Conservation (phyloP, 2,113 vertebrate genomes). For the Pongo abelii region DNA sequence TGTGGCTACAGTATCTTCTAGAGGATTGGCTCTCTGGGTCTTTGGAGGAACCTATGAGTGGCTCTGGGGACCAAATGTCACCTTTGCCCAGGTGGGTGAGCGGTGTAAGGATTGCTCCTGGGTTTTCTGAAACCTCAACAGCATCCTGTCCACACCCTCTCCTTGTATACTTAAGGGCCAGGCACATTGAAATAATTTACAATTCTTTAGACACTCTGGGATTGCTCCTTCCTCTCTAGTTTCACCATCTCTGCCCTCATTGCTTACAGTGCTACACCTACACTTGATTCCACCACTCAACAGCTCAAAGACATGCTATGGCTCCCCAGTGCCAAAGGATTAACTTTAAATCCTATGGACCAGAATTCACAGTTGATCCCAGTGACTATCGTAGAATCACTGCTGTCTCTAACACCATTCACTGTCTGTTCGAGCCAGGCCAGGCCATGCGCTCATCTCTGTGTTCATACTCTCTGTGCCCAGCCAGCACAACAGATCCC, state of each 20-base stretch:
- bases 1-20: rapidly evolving
- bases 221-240: neutral
- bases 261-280: neutral
- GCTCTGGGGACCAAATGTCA: neutral
- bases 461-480: neutral
- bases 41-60: neutral
- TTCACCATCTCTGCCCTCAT: neutral
- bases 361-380: neutral
- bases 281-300: neutral
- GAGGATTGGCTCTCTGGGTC: neutral
- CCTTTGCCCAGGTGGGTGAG: neutral
- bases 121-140: neutral
- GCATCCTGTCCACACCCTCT: neutral
- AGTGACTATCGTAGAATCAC: neutral
- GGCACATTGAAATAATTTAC: neutral
- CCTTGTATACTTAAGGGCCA: neutral
- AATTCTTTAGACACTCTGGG: neutral
- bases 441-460: neutral
- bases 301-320: neutral
- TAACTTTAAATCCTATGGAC: neutral
- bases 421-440: neutral
- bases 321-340: neutral
- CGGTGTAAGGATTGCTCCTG: rapidly evolving
- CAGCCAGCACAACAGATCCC: neutral
- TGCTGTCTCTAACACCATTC: neutral